Evolutionary conservation across 2,797 vertebrate species (phyloP).

Genomic region (Sebastes diploproa): DNA sequence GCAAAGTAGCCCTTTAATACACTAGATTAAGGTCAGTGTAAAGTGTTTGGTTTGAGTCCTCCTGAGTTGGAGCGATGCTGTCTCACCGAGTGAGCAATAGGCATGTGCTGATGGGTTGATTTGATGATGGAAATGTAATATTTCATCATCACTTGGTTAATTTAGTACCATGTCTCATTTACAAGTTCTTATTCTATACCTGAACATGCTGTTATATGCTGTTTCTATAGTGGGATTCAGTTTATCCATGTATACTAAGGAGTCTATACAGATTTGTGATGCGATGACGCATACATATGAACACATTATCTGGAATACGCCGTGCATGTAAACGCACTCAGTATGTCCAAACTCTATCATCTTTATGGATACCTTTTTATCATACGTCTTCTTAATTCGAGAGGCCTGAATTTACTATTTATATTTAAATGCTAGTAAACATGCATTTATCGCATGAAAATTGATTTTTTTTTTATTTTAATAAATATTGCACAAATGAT

Average conservation of each 20-base stretch:
- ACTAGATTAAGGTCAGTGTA: background rate
- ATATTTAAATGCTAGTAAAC: conserved; percentile 66
- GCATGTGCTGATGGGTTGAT: background rate
- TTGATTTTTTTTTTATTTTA: conserved; percentile 51
- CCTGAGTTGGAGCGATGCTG: background rate
- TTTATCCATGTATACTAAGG: background rate
- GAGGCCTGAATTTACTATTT: conserved; percentile 58
- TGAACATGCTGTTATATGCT: background rate
- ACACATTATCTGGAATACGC: conserved; percentile 1
- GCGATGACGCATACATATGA: background rate
- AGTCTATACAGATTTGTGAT: background rate
- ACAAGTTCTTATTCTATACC: background rate
- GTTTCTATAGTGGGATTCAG: conserved; percentile 3
- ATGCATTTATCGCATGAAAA: conserved; percentile 67
- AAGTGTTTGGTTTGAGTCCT: background rate
- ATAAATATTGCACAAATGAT: conserved; percentile 77
- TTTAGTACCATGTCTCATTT: background rate
- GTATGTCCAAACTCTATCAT: conserved; percentile 21
- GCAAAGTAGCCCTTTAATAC: background rate
- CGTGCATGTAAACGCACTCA: background rate
- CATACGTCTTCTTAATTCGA: conserved; percentile 10
- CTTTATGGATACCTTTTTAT: conserved; percentile 11
- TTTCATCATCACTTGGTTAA: background rate
- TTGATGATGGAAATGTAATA: background rate
- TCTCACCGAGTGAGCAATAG: conserved; percentile 28